phyloP scores from a whole-genome alignment of 1,140 invertebrate genomes.

The Thaumatotibia leucotreta region DNA sequence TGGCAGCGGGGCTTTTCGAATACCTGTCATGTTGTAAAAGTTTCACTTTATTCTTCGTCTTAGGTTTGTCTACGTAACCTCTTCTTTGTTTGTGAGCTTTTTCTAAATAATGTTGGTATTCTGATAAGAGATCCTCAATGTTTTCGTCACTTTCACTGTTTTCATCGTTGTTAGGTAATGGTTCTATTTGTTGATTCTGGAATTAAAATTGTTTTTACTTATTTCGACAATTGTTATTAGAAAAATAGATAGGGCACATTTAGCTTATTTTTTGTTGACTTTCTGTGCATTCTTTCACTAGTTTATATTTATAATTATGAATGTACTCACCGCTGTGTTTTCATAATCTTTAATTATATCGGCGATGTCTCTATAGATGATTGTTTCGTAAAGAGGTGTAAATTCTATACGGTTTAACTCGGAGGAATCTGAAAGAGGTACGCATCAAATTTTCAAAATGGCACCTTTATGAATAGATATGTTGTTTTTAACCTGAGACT shows the following conservation, averaged over 20 bases:
- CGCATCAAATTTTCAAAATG: too few species aligned
- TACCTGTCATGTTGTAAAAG: constrained; percentile 47
- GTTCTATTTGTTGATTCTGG: constrained; percentile 40
- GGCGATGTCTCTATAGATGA: constrained; percentile 58
- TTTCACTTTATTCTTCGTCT: constrained; percentile 61
- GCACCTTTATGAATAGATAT: too few species aligned
- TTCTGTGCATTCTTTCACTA: too few species aligned
- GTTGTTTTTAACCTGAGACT: background rate
- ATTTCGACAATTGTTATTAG: background rate
- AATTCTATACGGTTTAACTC: constrained; percentile 36
- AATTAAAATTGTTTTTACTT: constrained; percentile 18
- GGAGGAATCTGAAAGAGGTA: constrained; percentile 22
- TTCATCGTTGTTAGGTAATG: constrained; percentile 29
- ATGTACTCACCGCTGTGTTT: constrained; percentile 44
- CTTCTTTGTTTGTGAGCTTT: constrained; percentile 55
- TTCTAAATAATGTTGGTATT: constrained; percentile 63
- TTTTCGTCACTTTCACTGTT: constrained; percentile 54
- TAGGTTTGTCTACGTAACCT: constrained; percentile 46
- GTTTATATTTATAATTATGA: too few species aligned
- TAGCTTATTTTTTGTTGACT: too few species aligned
- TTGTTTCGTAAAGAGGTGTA: constrained; percentile 52
- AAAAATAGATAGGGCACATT: too few species aligned
- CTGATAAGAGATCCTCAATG: constrained; percentile 50
- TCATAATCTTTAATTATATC: constrained; percentile 62
- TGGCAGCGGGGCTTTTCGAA: constrained; percentile 35